Evolutionary conservation across 1,140 invertebrate species (phyloP).

Genomic region (Drosophila lowei): DNA sequence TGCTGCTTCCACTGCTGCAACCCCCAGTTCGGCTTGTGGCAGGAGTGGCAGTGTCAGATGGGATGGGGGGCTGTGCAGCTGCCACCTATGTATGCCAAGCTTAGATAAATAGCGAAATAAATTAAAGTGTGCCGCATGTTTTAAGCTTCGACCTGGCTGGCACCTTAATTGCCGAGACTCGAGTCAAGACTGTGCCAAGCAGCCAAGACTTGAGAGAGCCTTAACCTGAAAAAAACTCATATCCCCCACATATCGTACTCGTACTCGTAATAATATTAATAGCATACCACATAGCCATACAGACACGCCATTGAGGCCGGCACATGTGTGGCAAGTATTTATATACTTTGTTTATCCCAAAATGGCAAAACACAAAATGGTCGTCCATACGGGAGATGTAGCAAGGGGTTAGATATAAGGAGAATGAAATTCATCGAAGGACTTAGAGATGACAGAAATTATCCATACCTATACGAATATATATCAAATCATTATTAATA

Average conservation of each 20-base stretch:
- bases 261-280: slow-evolving; percentile 24
- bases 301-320: background rate
- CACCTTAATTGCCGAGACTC: slow-evolving; percentile 44
- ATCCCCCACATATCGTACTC: background rate
- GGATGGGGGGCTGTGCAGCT: slow-evolving; percentile 32
- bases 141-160: slow-evolving; percentile 14
- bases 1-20: slow-evolving; percentile 5
- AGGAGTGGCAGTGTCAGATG: background rate
- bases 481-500: no score
- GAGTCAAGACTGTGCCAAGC: background rate
- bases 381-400: slow-evolving; percentile 6
- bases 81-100: slow-evolving; percentile 34
- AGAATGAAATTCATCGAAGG: no score
- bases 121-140: slow-evolving; percentile 33
- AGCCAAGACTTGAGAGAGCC: slow-evolving; percentile 23
- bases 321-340: slow-evolving; percentile 31
- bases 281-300: background rate
- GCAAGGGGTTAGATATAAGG: no score
- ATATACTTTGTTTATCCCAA: slow-evolving; percentile 12
- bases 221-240: slow-evolving; percentile 32
- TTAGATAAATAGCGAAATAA: slow-evolving; percentile 64
- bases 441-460: no score
- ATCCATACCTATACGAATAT: no score
- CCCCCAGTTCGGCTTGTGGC: background rate
- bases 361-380: slow-evolving; percentile 28